Percentiles rank a stretch among this genome's conserved stretches.
phyloP scores from a whole-genome alignment of 2,888 invertebrate species.

The Galerucella pusilla region DNA sequence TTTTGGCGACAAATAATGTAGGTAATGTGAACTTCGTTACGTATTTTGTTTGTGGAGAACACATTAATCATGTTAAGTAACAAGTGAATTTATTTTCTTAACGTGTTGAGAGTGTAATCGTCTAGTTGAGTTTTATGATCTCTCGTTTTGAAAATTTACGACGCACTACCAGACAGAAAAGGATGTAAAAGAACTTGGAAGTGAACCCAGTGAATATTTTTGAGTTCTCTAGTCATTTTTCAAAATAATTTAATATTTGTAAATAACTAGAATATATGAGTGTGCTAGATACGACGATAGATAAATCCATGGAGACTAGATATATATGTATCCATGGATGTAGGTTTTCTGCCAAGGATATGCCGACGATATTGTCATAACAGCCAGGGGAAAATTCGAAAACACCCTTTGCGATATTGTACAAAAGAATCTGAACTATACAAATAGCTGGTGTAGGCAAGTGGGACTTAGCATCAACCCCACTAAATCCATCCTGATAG shows the following conservation, averaged over 20 bases:
- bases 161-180: slow-evolving; percentile 17
- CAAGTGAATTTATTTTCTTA: slow-evolving; percentile 33
- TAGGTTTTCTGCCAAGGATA: too few species aligned
- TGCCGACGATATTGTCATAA: too few species aligned
- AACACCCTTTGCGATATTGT: too few species aligned
- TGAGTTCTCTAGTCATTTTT: background rate
- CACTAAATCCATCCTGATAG: too few species aligned
- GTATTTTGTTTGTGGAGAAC: slow-evolving; percentile 23
- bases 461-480: too few species aligned
- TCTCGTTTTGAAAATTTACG: slow-evolving; percentile 24
- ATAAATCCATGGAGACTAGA: too few species aligned
- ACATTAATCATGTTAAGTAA: slow-evolving; percentile 31
- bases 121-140: slow-evolving; percentile 31
- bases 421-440: too few species aligned
- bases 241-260: slow-evolving; percentile 1
- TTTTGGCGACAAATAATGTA: background rate
- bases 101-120: slow-evolving; percentile 31
- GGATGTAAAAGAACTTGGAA: slow-evolving; percentile 7
- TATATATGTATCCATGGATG: too few species aligned
- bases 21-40: slow-evolving; percentile 6
- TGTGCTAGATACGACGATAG: background rate
- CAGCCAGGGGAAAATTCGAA: too few species aligned
- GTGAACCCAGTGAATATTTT: slow-evolving; percentile 9
- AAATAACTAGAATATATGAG: background rate
- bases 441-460: too few species aligned